These are phyloP conservation scores for Drosophila setifemur DNA, from an alignment of 1,140 invertebrate genomes.

Conservation along the genomic window DNA sequence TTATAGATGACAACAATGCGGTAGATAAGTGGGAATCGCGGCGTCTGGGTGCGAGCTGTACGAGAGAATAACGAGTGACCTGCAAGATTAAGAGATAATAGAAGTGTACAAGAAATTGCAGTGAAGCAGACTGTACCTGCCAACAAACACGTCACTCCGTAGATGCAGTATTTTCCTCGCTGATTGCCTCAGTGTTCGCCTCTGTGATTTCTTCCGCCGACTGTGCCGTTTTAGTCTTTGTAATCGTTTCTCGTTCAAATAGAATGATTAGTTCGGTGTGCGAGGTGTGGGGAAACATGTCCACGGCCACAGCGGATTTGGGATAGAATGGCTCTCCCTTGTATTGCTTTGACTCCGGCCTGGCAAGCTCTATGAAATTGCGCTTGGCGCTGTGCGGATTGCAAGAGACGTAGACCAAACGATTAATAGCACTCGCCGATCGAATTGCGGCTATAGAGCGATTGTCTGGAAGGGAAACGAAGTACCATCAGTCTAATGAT, in stretches of 20 bases:
- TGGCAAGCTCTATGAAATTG: conserved; percentile 95
- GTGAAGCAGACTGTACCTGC: conserved; percentile 21
- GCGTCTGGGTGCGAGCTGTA: conserved; percentile 23
- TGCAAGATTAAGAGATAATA: conserved; percentile 39
- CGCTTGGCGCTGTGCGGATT: conserved; percentile 92
- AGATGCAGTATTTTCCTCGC: background rate
- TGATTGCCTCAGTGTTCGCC: background rate
- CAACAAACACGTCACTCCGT: conserved; percentile 9
- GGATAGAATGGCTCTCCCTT: conserved; percentile 92
- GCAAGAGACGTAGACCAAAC: conserved; percentile 95
- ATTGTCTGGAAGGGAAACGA: conserved; percentile 84
- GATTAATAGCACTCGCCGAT: conserved; percentile 88
- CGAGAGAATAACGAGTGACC: conserved; percentile 16
- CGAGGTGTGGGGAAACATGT: conserved; percentile 96
- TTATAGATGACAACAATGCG: conserved; percentile 49
- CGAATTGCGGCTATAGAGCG: conserved; percentile 91
- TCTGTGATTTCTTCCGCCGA: background rate
- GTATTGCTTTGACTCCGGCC: conserved; percentile 91
- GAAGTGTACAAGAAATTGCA: conserved; percentile 25
- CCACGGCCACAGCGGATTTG: conserved; percentile 91
- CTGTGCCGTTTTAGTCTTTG: conserved; percentile 9
- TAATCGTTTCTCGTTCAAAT: conserved; percentile 86
- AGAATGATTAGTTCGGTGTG: conserved; percentile 94
- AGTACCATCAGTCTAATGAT: background rate
- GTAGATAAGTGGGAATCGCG: conserved; percentile 41